Base-by-base conservation (phyloP, 1,140 invertebrate species). In the Trichomalopsis sarcophagae region DNA sequence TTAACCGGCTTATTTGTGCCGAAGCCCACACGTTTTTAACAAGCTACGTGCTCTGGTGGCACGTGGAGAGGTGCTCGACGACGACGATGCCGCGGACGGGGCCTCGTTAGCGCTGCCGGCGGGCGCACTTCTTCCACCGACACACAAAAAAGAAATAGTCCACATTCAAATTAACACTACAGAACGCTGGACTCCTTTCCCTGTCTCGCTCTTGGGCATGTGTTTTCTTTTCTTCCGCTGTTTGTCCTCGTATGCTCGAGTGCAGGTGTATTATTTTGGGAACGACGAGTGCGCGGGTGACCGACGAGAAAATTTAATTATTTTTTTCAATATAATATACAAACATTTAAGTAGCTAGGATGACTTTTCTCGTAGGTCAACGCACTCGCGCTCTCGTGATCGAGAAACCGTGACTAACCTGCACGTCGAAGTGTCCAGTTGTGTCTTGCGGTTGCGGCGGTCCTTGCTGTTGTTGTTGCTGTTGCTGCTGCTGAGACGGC, bases 381-480 rank as follows among this genome's bases (percentile, higher is more conserved):
- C 50, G 50, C 17, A 55, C 50, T 55, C 55, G 21, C 7, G 40
- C 21, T 3, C 33, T 36, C 33, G 33, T 36, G 55, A 62, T 62
- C 21, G 21, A 62, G 9, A 55, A 33, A 80, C 50, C 21, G 23
- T 76, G 23, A 89, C 93, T 91, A 89, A 94, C 94, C 92, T 94
- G 94, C 47, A 94, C 93, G 87, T 94, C 94, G 81, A 94, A 94
- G 86, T 93, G 94, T 82, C 93, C 93, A 21, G 93, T 91, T 14
- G 91, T 91, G 79, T 93, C 92, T 87, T 93, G 92, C 11, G 90
- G 91, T 75, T 93, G 92, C 0, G 91, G 92, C 17, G 91, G 92
- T 17, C 92, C 94, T 88, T 96, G 95, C 82, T 95, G 95, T 86
- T 96, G 95, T 87, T 95, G 95, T 50, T 94, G 92, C 76, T 90